These are phyloP conservation scores for Melangyna quadrimaculata DNA, from an alignment of 2,888 invertebrate genomes.

Conservation along the genomic window DNA sequence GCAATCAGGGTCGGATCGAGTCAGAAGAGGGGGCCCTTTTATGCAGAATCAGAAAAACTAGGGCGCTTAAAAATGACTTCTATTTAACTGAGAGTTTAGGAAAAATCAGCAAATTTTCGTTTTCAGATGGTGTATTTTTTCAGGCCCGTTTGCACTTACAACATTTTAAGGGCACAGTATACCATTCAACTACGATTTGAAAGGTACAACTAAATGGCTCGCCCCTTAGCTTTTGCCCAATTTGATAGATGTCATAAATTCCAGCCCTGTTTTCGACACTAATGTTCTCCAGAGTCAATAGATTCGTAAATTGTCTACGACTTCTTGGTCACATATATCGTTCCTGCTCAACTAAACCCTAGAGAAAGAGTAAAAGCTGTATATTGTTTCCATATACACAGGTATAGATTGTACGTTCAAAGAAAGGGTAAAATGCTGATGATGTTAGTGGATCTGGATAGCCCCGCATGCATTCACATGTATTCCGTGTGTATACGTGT, in stretches of 20 bases:
- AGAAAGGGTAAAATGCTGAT: neutral
- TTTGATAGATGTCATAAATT: too few species aligned
- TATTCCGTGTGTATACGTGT: constrained; percentile 21
- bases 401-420: neutral
- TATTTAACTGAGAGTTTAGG: too few species aligned
- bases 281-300: constrained; percentile 29
- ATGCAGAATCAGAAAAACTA: too few species aligned
- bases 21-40: neutral
- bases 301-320: constrained; percentile 64
- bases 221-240: too few species aligned
- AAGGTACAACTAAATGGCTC: too few species aligned
- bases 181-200: too few species aligned
- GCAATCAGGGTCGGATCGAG: neutral
- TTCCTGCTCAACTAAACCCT: constrained; percentile 14
- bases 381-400: neutral
- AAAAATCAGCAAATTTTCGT: too few species aligned
- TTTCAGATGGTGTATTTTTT: too few species aligned
- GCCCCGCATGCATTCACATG: constrained; percentile 8
- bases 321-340: constrained; percentile 33
- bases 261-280: neutral
- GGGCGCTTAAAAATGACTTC: too few species aligned
- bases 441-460: neutral
- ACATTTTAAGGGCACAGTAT: too few species aligned
- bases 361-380: constrained; percentile 18
- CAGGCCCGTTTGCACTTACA: too few species aligned